Percentiles rank a stretch among this genome's conserved stretches.
Evolutionary conservation across 2,797 vertebrate genomes (phyloP).

Genomic region (Onychomys arenicola): DNA sequence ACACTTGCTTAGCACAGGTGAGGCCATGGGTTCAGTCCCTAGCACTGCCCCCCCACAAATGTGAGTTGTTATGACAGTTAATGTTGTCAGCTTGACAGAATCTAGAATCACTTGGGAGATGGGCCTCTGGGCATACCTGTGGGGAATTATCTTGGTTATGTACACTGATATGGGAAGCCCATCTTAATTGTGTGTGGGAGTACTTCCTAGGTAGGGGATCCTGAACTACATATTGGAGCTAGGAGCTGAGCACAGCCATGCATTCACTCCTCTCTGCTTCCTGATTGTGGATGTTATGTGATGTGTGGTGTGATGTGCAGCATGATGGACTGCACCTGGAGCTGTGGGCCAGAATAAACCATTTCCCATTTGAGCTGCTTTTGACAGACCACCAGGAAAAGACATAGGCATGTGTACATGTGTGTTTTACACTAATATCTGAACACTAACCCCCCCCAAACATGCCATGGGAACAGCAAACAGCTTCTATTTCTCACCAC

Average conservation of each 20-base stretch:
- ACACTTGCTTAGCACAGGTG: neutral
- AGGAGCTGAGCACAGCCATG: neutral
- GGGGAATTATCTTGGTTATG: neutral
- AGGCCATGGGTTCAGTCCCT: neutral
- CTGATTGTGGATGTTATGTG: neutral
- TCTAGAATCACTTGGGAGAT: neutral
- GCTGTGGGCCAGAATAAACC: neutral
- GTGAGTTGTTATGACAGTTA: neutral
- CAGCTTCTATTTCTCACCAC: neutral
- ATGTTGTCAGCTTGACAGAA: neutral
- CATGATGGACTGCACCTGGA: neutral
- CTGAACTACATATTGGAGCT: neutral
- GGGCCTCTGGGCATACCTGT: neutral
- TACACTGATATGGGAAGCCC: neutral
- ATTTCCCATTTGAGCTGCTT: neutral
- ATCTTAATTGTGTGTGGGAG: neutral
- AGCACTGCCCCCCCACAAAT: neutral
- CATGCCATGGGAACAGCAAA: neutral
- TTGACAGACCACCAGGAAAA: neutral
- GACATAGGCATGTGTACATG: neutral
- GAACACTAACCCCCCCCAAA: neutral
- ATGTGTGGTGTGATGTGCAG: no score
- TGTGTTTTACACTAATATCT: neutral
- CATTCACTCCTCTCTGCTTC: neutral
- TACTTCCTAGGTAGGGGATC: neutral